These are phyloP conservation scores for Euura saliciscinereae DNA, from an alignment of 1,140 invertebrate genomes.

Conservation along the genomic window DNA sequence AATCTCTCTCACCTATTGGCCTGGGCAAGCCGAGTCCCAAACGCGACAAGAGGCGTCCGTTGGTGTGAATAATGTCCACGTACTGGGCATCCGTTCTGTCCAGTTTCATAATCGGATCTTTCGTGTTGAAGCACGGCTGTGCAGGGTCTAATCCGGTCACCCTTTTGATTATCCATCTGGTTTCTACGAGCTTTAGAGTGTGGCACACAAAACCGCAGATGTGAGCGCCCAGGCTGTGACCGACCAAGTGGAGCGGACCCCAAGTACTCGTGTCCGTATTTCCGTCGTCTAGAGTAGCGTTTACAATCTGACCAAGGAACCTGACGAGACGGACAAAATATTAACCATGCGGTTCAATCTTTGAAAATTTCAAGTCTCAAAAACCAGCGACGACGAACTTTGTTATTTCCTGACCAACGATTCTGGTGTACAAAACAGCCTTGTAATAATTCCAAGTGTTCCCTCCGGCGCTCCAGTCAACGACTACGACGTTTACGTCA, in stretches of 20 bases:
- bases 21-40: constrained; percentile 65
- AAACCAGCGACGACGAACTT: constrained; percentile 42
- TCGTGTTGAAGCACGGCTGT: constrained; percentile 66
- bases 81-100: constrained; percentile 67
- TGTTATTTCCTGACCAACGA: constrained; percentile 61
- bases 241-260: constrained; percentile 62
- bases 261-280: constrained; percentile 26
- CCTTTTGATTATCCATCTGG: constrained; percentile 42
- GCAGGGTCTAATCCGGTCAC: constrained; percentile 68
- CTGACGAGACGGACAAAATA: neutral
- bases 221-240: constrained; percentile 70
- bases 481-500: constrained; percentile 64
- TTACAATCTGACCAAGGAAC: constrained; percentile 11
- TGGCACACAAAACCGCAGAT: constrained; percentile 64
- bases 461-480: constrained; percentile 65
- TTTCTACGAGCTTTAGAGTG: constrained; percentile 51
- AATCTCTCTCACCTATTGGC: constrained; percentile 52
- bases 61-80: constrained; percentile 76
- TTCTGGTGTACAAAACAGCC: constrained; percentile 63
- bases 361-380: no score
- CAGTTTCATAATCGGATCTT: constrained; percentile 55
- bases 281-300: neutral
- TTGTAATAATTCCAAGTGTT: constrained; percentile 67
- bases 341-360: no score
- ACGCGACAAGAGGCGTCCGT: constrained; percentile 54